Base-by-base conservation (phyloP, 37 sponge, comb jelly and placozoan genomes). In the Mnemiopsis leidyi region DNA sequence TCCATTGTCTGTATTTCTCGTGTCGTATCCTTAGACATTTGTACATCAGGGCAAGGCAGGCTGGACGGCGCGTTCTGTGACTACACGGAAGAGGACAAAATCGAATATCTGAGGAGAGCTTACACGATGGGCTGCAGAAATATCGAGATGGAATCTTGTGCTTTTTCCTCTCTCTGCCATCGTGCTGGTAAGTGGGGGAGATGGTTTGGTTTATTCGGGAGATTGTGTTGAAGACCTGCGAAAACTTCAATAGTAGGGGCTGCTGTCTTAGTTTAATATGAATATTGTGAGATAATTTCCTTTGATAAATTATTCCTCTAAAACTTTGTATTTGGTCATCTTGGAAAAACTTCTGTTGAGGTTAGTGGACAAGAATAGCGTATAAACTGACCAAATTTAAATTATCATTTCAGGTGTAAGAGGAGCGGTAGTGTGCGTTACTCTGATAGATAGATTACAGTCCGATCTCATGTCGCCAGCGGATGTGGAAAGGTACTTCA, bases 121-220 rank as follows among this genome's bases (percentile, higher is more conserved):
- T 39, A 94, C 29, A 69, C 95, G 5, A 1, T 35, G 32, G 99
- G 97, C 0, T 93, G 97, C 25, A 61, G 67, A 16, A 99, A 99
- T 90, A 97, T 99, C 21, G 99, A 99, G 92, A 99, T 99, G 99
- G 99, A 99, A 85, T 95, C 95, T 34, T 93, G 95, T 32, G 95
- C 94, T 3, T 37, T 99, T 34, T 95, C 95, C 0, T 92, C 99
- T 23, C 94, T 99, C 33, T 97, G 97, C 38, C 93, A 94, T 36
- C 76, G 36, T 0, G 85, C 93, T 7, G 77, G 93, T 95, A 33
- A 32, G 92, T 69, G n/a, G n/a, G n/a, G n/a, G n/a, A n/a, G n/a
- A n/a, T n/a, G n/a, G n/a, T n/a, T n/a, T n/a, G n/a, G n/a, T n/a
- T n/a, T n/a, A n/a, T n/a, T n/a, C n/a, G n/a, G n/a, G n/a, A n/a